Conservation (phyloP, 2,888 invertebrate genomes). For the Rhabditoides inermis region DNA sequence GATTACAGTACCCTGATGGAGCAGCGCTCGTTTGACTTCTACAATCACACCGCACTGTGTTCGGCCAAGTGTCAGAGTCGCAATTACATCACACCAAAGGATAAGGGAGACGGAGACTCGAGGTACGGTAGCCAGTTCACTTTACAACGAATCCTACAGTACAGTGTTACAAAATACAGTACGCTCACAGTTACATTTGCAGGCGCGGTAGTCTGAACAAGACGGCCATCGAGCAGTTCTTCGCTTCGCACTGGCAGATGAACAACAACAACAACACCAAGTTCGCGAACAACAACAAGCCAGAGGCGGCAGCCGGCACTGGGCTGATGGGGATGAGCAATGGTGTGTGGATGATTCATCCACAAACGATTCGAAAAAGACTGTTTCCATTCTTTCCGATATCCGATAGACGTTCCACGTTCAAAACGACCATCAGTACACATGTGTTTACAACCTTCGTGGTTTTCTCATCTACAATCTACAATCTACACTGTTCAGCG, state of each 20-base stretch:
- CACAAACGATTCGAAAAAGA: too few species aligned
- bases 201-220: slow-evolving; percentile 6
- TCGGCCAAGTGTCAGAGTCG: slow-evolving; percentile 55
- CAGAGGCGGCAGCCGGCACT: too few species aligned
- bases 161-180: too few species aligned
- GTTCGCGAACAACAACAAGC: not conserved
- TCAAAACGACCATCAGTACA: not conserved
- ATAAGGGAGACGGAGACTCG: too few species aligned
- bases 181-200: too few species aligned
- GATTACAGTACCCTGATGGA: slow-evolving; percentile 53
- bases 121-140: too few species aligned
- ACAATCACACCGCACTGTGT: slow-evolving; percentile 53
- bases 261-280: slow-evolving; percentile 6
- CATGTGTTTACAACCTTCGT: not conserved
- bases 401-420: not conserved
- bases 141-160: too few species aligned
- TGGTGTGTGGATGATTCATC: too few species aligned
- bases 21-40: slow-evolving; percentile 54
- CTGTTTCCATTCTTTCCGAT: too few species aligned
- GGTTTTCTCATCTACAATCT: not conserved
- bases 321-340: too few species aligned
- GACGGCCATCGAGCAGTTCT: slow-evolving; percentile 14
- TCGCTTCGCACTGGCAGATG: slow-evolving; percentile 6
- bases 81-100: slow-evolving; percentile 43
- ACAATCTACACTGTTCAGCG: not conserved